Evolutionary conservation across 2,113 vertebrate genomes (phyloP), one percentile per base, ranked within the genome.

Genomic region (Carassius gibelio): DNA sequence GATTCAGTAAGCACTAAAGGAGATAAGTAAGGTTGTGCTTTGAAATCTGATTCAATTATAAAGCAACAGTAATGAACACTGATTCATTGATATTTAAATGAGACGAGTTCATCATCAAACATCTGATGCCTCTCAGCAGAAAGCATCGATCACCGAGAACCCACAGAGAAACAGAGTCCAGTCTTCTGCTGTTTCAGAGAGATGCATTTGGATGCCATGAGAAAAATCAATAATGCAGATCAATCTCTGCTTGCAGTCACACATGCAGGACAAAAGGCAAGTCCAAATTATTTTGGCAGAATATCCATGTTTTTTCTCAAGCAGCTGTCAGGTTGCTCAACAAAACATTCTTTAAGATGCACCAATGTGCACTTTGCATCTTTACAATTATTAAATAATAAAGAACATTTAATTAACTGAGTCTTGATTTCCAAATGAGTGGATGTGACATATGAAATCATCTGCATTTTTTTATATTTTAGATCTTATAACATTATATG

Each of bases 91-190:
- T 15, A 19, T 19, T 21, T 30, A 57, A 57, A 34, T 36, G 45
- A 3, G 38, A 69, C 2, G 42, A 42, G 42, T 42, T 42, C 42
- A 42, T 42, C 42, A 42, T 45, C 9, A 10, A 76, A 30, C 62
- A 42, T 48, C 45, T 81, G 77, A 82, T 45, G 76, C 81, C 80
- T 86, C 77, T 62, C 21, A 21, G 38, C 71, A 76, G 83, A 86
- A 84, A 38, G 34, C 52, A 88, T 85, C 6, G 85, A 88, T 75
- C 50, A 19, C 75, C 38, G 77, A 85, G 75, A 81, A 57, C 86
- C 68, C 48, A n/a, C 68, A 61, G 76, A 85, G 80, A 86, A 48
- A 84, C 68, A 26, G 72, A 88, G 10, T 75, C 66, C 78, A 3
- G 14, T 74, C 38, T 72, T 62, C 62, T 10, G 64, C 64, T 26